Conservation (phyloP, 2,113 vertebrate species). For the Enhydra lutris region DNA sequence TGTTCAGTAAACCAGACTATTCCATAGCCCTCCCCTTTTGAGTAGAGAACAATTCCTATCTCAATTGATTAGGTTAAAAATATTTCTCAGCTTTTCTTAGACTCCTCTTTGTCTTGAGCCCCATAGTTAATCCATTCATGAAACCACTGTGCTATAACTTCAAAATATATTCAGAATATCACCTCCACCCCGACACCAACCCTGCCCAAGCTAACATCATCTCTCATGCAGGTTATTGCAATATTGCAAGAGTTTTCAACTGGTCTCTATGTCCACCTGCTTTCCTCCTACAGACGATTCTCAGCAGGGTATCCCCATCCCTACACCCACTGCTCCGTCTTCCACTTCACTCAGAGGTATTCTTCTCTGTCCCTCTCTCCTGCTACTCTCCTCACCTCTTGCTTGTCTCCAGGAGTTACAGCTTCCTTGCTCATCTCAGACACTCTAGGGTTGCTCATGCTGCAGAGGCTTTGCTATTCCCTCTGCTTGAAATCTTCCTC, state of each 20-base stretch:
- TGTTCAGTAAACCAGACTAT: background rate
- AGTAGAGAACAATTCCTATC: background rate
- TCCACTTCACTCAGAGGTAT: background rate
- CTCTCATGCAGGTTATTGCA: background rate
- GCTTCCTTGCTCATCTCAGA: background rate
- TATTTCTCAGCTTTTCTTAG: background rate
- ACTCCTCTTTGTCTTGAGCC: background rate
- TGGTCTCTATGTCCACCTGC: no score
- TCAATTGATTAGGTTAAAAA: background rate
- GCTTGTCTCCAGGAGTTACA: background rate
- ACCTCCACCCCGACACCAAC: background rate
- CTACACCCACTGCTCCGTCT: background rate
- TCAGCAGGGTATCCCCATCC: background rate
- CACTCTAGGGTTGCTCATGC: no score
- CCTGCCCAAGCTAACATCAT: background rate
- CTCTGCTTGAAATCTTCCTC: background rate
- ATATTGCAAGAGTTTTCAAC: background rate
- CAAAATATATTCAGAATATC: background rate
- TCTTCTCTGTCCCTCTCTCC: background rate
- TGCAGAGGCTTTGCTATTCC: no score
- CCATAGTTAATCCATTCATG: background rate
- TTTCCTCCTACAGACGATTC: background rate
- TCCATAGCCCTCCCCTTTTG: background rate
- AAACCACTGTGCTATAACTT: background rate
- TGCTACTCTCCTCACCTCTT: background rate